Evolutionary conservation across 2,797 vertebrate species (phyloP).

Genomic region (Macropus fuliginosus): DNA sequence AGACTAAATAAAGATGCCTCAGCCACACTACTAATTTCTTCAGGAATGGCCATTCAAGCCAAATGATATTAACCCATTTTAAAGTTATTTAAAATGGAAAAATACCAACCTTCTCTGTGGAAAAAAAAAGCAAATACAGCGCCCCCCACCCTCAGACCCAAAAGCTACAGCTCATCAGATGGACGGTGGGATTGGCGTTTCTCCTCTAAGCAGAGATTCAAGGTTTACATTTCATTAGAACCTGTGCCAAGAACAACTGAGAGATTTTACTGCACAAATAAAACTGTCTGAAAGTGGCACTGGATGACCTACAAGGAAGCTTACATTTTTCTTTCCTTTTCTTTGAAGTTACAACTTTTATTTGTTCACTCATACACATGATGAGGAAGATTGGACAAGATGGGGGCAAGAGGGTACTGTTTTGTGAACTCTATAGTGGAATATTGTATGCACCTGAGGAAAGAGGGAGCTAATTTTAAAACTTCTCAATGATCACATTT

Average conservation of each 20-base stretch:
- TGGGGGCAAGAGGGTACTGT: not conserved
- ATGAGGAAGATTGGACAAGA: not conserved
- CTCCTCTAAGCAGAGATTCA: slow-evolving; percentile 47
- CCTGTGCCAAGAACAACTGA: slow-evolving; percentile 80
- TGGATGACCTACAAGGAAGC: slow-evolving; percentile 52
- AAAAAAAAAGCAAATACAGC: not conserved
- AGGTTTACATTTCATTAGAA: slow-evolving; percentile 74
- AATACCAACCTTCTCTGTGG: not conserved
- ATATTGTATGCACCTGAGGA: accelerated
- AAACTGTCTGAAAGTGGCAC: slow-evolving; percentile 74
- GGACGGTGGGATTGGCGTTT: not conserved
- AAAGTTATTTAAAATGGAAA: accelerated
- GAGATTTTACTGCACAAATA: slow-evolving; percentile 80
- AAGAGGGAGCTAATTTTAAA: not conserved
- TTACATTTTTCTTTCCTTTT: not conserved
- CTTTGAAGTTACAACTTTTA: slow-evolving; percentile 44
- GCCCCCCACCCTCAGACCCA: not conserved
- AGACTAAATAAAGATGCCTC: not conserved
- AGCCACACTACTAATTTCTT: not conserved
- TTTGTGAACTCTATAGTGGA: too few species aligned
- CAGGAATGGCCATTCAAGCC: not conserved
- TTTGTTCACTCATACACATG: not conserved
- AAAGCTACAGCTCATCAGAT: not conserved
- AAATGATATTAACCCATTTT: not conserved
- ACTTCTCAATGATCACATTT: accelerated